Conservation (phyloP, 2,797 vertebrate species). For the Ispidina picta region DNA sequence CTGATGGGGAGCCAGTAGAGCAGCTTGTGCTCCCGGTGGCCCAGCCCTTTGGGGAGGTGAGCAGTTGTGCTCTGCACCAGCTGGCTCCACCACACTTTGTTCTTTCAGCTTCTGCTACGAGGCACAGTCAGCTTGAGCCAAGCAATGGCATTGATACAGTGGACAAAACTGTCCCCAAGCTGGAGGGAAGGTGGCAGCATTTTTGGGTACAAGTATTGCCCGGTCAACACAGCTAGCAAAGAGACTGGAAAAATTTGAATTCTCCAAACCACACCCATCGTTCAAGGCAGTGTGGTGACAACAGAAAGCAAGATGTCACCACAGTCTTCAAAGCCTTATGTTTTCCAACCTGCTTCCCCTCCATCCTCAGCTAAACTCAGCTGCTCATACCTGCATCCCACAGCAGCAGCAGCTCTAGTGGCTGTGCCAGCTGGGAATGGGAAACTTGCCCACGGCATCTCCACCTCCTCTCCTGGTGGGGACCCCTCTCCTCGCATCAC, state of each 20-base stretch:
- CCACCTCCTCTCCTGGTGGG: background rate
- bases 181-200: background rate
- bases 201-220: background rate
- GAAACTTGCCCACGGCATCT: background rate
- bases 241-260: background rate
- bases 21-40: background rate
- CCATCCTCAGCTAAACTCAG: background rate
- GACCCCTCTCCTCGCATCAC: background rate
- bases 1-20: slow-evolving; percentile 35
- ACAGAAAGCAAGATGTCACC: background rate
- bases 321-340: background rate
- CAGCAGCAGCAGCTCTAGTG: background rate
- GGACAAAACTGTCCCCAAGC: background rate
- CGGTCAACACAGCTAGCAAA: background rate
- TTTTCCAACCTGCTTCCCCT: background rate
- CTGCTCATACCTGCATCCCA: background rate
- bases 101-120: background rate
- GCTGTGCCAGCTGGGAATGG: background rate
- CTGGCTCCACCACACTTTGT: background rate
- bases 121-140: background rate
- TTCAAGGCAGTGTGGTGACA: background rate
- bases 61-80: background rate
- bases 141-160: background rate
- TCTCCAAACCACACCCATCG: background rate
- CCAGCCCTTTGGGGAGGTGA: background rate